Base-by-base conservation (phyloP, 2,113 vertebrate species). In the Sphaerodactylus townsendi region DNA sequence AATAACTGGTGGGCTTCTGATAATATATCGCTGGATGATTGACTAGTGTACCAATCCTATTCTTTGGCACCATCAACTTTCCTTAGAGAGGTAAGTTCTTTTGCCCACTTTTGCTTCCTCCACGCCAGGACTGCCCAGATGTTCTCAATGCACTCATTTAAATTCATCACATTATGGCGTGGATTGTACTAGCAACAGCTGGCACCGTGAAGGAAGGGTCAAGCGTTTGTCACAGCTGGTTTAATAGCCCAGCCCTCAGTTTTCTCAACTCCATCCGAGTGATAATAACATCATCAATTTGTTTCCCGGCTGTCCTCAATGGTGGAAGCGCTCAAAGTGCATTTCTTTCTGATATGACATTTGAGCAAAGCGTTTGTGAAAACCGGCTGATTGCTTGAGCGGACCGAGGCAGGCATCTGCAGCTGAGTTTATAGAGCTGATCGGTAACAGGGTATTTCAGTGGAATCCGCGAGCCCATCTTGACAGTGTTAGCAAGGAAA, bases 311-410 rank as follows among this genome's bases (percentile, higher is more conserved):
- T 71, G 39, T 44, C 33, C 17, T 83, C 84, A 78, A 85, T 79
- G 39, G 56, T 23, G 35, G 86, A 85, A 64, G 28, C 77, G 59
- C 44, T 65, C 73, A 82, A 62, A 6, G 13, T 70, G 80, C 82
- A 83, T 88, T 87, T 86, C 87, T 41, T n/a, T 80, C 82, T 90
- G 88, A 90, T 90, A 89, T 83, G 87, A 92, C 1, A 2, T 75
- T 37, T 44, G 76, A 90, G 78, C 85, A 92, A 92, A 92, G 80
- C 78, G 48, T 84, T 89, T 90, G 83, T 90, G 92, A 44, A 44
- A 44, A 44, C 44, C 44, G 9, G 44, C 44, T 44, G 44, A 44
- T 44, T 44, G 9, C 44, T 44, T 44, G 44, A 44, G 44, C 44
- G 44, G 70, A 56, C 17, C 6, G 78, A 75, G 85, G 90, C 62